These are phyloP conservation scores for Regulus satrapa DNA, from an alignment of 2,113 vertebrate species.

Conservation along the genomic window DNA sequence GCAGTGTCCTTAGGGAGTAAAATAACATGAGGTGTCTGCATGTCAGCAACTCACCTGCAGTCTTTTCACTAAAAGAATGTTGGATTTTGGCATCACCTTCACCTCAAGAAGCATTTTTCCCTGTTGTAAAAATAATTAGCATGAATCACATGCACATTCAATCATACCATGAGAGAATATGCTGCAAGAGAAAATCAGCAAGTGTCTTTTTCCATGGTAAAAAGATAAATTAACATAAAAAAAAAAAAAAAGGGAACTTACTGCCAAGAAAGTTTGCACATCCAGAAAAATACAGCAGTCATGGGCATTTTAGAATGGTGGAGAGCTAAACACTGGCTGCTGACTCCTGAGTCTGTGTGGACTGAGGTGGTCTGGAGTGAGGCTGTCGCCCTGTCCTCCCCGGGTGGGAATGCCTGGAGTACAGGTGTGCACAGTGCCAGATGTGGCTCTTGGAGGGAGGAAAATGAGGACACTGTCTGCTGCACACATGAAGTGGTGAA, in stretches of 20 bases:
- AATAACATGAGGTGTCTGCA: neutral
- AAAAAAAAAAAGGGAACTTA: accelerated
- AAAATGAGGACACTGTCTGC: neutral
- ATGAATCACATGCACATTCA: neutral
- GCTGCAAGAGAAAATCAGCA: neutral
- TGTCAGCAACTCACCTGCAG: neutral
- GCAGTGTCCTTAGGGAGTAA: neutral
- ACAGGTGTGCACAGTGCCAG: neutral
- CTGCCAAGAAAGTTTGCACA: neutral
- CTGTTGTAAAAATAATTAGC: neutral
- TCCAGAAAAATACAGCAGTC: neutral
- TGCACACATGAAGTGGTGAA: neutral
- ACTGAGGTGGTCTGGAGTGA: neutral
- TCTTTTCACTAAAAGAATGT: neutral
- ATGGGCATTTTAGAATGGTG: neutral
- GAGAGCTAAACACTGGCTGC: neutral
- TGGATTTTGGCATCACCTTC: neutral
- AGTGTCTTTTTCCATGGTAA: neutral
- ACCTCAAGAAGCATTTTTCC: neutral
- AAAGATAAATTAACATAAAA: neutral
- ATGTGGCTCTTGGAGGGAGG: neutral
- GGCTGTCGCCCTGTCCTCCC: neutral
- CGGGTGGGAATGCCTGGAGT: accelerated
- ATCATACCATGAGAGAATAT: neutral
- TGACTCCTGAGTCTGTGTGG: neutral